Base-by-base conservation (phyloP, 2,797 vertebrate species). In the Sylvia borin region DNA sequence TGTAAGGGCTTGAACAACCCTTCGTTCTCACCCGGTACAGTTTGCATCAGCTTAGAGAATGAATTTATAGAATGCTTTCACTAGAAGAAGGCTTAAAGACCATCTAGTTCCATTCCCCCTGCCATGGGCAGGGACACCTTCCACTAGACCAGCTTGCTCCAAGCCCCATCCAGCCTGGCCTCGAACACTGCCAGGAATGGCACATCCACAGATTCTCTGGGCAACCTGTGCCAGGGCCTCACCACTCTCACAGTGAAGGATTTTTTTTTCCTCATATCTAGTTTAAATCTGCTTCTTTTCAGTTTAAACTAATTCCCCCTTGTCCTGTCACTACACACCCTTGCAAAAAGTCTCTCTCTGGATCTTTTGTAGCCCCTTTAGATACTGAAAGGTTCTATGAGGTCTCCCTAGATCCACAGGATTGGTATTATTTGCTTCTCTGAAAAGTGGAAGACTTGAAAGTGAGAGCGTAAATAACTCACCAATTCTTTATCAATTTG, bases 191-290 rank as follows among this genome's bases (percentile, higher is more conserved):
- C 17, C 43, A 77, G 4, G 21, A 14, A 51, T 34, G 43, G 12
- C 5, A 2, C 14, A 38, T 2, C n/a, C n/a, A 45, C 5, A 34
- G 0, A 17, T 31, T 38, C 5, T 31, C n/a, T 26, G 25, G 6
- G 1, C 6, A 58, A 5, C 24, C 7, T 31, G 10, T 31, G n/a
- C n/a, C 42, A n/a, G 22, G 17, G 42, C 8, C 42, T 43, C 8
- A 4, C 9, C 20, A 57, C 29, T 2, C 12, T 31, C 29, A 64
- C 0, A 40, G n/a, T 19, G 17, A 64, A 38, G 38, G 24, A 71
- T 26, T 75, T 58, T n/a, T n/a, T 57, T 15, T 47, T 51, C 17
- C 17, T 57, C 5, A 0, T 38, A 22, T 16, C 57, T 45, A 19
- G 7, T 38, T 38, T 62, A 58, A 82, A 64, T 5, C 11, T 57